Base-by-base conservation (phyloP, 2,797 vertebrate genomes). In the Dromococcyx pavoninus region DNA sequence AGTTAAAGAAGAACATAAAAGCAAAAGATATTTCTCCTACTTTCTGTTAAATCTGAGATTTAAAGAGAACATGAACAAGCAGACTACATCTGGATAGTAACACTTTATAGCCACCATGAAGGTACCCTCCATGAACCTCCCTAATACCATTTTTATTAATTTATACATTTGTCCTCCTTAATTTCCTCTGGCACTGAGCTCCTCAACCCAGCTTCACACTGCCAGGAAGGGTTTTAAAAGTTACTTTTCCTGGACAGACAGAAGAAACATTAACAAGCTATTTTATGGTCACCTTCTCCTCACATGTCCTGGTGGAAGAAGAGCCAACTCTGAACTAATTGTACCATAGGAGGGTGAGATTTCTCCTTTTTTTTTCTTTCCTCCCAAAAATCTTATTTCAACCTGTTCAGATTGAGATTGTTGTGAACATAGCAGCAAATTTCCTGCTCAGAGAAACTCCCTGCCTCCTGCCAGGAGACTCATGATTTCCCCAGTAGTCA, bases 121-220 rank as follows among this genome's bases (percentile, higher is more conserved):
- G 35, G 57, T 60, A 67, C 7, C 24, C 11, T 58, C 43, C 39
- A 70, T 24, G 54, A 84, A 67, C 8, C 13, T 39, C 22, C 25
- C n/a, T 44, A 84, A 69, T 81, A 77, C 35, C 14, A 44, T 78
- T 91, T 94, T 91, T 58, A 81, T 60, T 86, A 27, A 21, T 51
- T 89, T 73, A 51, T 41, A 56, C 9, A 7, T 89, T 86, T 48
- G 24, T n/a, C n/a, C 58, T 72, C 54, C 73, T 62, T 75, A 75
- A 90, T 32, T 77, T 69, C 39, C 32, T 77, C 43, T 72, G 65
- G 30, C 54, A 62, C 24, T 1, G 22, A 78, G 35, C 39, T 86
- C 73, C 24, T 71, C 57, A 94, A 33, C 27, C 27, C 39, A 71
- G 60, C 13, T 82, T 70, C 25, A 58, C 5, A 2, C 5, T 86